A percentile compares a stretch with the other conserved stretches of the same genome.
Conservation (phyloP, 2,113 vertebrate species). For the Cynopterus brachyotis region DNA sequence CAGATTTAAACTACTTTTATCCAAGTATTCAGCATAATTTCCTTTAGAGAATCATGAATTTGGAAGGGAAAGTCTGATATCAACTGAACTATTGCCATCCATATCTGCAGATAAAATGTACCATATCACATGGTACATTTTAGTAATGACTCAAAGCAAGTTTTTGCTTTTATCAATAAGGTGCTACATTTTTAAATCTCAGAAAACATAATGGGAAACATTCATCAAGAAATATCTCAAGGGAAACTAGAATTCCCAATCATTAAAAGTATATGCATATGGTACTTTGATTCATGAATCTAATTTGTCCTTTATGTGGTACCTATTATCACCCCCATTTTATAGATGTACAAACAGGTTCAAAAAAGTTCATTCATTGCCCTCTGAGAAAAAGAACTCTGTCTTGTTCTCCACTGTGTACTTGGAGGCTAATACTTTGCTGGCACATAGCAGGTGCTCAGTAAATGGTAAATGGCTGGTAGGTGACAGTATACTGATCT, state of each 20-base stretch:
- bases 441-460: not conserved
- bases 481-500: not conserved
- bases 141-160: slow-evolving; percentile 59
- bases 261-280: not conserved
- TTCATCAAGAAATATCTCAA: not conserved
- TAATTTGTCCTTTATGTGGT: not conserved
- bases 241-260: not conserved
- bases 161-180: slow-evolving; percentile 22
- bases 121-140: not conserved
- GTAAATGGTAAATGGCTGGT: not conserved
- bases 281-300: not conserved
- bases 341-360: not conserved
- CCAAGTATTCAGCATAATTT: not conserved
- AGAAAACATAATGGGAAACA: slow-evolving; percentile 7
- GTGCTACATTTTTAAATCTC: not conserved
- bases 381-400: not conserved
- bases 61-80: not conserved
- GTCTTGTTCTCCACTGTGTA: not conserved
- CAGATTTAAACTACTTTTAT: slow-evolving; percentile 22
- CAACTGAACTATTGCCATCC: not conserved
- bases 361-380: not conserved
- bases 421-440: not conserved
- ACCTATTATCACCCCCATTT: not conserved
- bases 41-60: not conserved
- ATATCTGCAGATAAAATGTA: slow-evolving; percentile 42